phyloP scores from a whole-genome alignment of 2,797 vertebrate genomes.

The Scyliorhinus canicula region DNA sequence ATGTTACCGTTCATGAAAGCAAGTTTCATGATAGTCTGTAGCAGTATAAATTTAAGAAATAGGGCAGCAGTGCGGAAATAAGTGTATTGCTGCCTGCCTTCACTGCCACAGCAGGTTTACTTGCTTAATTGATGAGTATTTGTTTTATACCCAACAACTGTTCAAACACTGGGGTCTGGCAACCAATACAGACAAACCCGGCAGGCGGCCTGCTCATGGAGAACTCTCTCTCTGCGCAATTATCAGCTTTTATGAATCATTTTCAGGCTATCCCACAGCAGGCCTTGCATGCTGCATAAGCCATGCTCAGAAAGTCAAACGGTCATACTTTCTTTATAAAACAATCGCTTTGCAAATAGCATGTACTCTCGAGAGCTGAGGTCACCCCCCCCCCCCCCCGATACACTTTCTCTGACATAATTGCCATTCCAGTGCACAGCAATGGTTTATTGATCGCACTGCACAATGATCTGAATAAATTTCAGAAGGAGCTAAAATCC shows the following conservation, averaged over 20 bases:
- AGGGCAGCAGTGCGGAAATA: background rate
- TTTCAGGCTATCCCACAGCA: background rate
- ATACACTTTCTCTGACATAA: background rate
- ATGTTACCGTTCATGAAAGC: background rate
- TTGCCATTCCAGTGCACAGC: background rate
- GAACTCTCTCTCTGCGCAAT: background rate
- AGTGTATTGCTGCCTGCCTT: background rate
- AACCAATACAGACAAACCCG: background rate
- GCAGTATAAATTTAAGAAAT: background rate
- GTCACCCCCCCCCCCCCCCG: background rate
- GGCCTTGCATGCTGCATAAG: background rate
- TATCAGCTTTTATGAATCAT: background rate
- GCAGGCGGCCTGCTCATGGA: background rate
- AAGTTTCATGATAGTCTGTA: background rate
- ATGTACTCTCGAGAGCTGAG: background rate
- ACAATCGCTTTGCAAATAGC: background rate
- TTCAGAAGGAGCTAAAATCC: background rate
- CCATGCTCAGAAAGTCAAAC: background rate
- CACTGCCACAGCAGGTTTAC: background rate
- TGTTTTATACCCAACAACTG: conserved; percentile 21
- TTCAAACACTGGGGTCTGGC: conserved; percentile 24
- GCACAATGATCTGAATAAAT: background rate
- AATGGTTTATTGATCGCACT: background rate
- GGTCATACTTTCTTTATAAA: background rate
- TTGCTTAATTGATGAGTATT: background rate